Evolutionary conservation across 2,113 vertebrate species (phyloP).

Genomic region (Labeo catla): DNA sequence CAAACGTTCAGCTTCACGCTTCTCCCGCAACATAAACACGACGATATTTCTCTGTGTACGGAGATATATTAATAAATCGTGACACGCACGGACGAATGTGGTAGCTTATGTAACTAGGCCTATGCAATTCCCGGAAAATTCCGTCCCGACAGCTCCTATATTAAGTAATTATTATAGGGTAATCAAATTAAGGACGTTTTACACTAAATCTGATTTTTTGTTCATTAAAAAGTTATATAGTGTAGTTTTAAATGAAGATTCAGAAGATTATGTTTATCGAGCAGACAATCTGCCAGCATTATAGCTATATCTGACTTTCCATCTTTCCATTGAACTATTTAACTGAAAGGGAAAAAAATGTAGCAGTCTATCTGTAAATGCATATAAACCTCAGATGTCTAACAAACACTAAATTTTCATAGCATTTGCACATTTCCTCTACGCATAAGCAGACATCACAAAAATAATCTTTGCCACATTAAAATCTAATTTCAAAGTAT

Average conservation of each 20-base stretch:
- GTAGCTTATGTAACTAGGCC: not conserved
- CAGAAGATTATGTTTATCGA: not conserved
- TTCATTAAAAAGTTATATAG: not conserved
- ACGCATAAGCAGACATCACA: not conserved
- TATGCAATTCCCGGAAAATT: not conserved
- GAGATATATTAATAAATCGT: not conserved
- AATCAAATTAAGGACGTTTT: not conserved
- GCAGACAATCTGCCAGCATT: not conserved
- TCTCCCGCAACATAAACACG: not conserved
- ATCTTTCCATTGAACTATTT: slow-evolving; percentile 4
- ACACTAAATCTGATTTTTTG: not conserved
- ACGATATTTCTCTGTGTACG: not conserved
- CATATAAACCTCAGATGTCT: not conserved
- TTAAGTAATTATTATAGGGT: not conserved
- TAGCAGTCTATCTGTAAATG: not conserved
- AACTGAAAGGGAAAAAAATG: not conserved
- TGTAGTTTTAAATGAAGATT: not conserved
- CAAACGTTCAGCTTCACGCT: not conserved
- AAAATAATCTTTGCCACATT: not conserved
- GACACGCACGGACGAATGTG: not conserved
- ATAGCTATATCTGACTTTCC: not conserved
- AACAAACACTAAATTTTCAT: not conserved
- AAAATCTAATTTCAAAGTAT: not conserved
- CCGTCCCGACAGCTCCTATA: not conserved
- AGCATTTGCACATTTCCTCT: not conserved